phyloP scores from a whole-genome alignment of 2,797 vertebrate species.

The Zalophus californianus region DNA sequence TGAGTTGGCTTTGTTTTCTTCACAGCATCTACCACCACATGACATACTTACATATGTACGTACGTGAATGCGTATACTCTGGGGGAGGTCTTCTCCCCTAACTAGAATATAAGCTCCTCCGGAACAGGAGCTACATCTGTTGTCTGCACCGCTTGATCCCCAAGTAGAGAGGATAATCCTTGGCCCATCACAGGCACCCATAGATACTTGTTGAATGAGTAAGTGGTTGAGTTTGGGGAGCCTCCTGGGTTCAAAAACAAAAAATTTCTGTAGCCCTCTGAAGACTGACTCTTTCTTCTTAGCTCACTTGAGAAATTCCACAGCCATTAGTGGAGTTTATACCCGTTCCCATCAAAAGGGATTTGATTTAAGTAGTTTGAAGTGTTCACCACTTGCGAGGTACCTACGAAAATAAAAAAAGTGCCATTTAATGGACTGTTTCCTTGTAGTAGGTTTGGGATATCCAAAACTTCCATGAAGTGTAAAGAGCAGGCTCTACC shows the following conservation, averaged over 20 bases:
- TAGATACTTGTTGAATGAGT: neutral
- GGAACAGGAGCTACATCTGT: neutral
- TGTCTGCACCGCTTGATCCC: neutral
- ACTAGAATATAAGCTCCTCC: neutral
- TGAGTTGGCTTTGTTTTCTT: neutral
- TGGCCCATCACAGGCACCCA: neutral
- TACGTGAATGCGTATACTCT: neutral
- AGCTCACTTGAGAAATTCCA: neutral
- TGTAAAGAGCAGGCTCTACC: neutral
- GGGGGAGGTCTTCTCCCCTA: accelerated
- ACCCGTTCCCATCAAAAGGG: neutral
- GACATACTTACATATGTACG: too few relatives aligned
- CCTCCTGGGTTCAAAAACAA: neutral
- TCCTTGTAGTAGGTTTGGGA: neutral
- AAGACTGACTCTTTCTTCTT: constrained; percentile 26
- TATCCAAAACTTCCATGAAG: neutral
- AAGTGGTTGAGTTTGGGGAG: neutral
- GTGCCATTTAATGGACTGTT: neutral
- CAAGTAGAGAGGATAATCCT: neutral
- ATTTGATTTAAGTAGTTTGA: neutral
- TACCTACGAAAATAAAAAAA: neutral
- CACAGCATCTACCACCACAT: neutral
- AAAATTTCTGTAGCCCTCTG: neutral
- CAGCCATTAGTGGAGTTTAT: neutral
- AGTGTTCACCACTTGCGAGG: neutral